Evolutionary conservation across 2,888 invertebrate species (phyloP), one percentile per base, ranked within the genome.

Genomic region (Sussaba pulchella): DNA sequence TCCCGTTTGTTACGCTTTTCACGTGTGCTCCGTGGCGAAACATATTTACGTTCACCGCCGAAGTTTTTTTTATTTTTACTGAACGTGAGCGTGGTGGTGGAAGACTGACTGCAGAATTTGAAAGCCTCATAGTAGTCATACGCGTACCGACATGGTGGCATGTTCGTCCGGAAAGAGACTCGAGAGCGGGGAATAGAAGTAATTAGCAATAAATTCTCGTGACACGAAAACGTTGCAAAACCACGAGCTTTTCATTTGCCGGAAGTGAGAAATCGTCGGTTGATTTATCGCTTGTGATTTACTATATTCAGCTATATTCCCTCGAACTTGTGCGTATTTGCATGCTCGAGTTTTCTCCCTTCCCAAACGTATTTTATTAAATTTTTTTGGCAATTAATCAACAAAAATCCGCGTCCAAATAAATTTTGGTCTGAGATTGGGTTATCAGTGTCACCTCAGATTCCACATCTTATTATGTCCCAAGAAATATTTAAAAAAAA

Each of bases 201-300:
- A 78, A 78, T 78, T 78, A 78, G 78, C 78, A 78, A 78, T 78
- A 78, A 78, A 78, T 78, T 64, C 73, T 70, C 50, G 69, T 47
- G 69, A 78, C 69, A 69, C 64, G 78, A n/a, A 78, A 78, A 59
- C 5, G 63, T 54, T n/a, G 61, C 47, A 10, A 17, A 67, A 31
- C 39, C 41, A 59, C 45, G n/a, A 26, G 50, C 66, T 78, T 69
- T 66, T 47, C 36, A 52, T 76, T 57, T 45, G 17, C 24, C 24
- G 52, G 47, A 63, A 50, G 50, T 72, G 52, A 47, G 63, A 21
- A 72, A 54, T 78, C 73, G 54, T 67, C 52, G 19, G 4, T 45
- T 69, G 67, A 78, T 78, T 73, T 69, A 78, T 73, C 47, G 43
- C 41, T 67, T 45, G 21, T 47, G 14, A 31, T 47, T 47, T 9